Base-by-base conservation (phyloP, 2,797 vertebrate genomes). In the Anguilla megastoma region DNA sequence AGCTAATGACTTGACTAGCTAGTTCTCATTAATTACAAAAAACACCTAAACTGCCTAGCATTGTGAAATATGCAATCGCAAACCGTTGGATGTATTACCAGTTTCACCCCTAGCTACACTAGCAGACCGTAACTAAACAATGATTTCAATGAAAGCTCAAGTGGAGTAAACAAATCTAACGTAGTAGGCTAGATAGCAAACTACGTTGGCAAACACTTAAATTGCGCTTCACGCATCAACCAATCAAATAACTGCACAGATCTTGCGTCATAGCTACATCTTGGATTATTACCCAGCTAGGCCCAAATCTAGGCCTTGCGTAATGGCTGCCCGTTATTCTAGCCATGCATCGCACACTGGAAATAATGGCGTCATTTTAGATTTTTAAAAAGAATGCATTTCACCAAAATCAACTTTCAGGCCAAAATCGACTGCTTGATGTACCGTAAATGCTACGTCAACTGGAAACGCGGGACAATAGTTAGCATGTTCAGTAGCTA, bases 291-390 rank as follows among this genome's bases (percentile, higher is more conserved):
- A 66, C 12, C 41, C 21, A 24, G 24, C 41, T 24, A 82, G 79
- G 79, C 79, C 79, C 41, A 24, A 82, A n/a, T 9, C 79, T 50
- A 21, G 79, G 79, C 79, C 79, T 82, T 82, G 41, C 79, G 41
- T 82, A 48, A 48, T 24, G 16, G 41, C 18, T 48, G 21, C 18
- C 33, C 74, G 14, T 33, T 41, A 18, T 3, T 1, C 33, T 18
- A 36, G 12, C 3, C 33, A 41, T 18, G 3, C 0, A 36, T 16
- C 10, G 18, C 27, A 5, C 2, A 18, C 14, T n/a, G 0, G 36
- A 18, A 1, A 16, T 0, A 79, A 36, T 41, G 18, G 36, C 14
- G 14, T 41, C 7, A 18, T 71, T 71, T 33, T 5, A 33, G 12
- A 27, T 30, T 3, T 5, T 10, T 30, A 1, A n/a, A 14, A 74